phyloP scores from a whole-genome alignment of 2,797 vertebrate species.

The Arrhamphus sclerolepis region DNA sequence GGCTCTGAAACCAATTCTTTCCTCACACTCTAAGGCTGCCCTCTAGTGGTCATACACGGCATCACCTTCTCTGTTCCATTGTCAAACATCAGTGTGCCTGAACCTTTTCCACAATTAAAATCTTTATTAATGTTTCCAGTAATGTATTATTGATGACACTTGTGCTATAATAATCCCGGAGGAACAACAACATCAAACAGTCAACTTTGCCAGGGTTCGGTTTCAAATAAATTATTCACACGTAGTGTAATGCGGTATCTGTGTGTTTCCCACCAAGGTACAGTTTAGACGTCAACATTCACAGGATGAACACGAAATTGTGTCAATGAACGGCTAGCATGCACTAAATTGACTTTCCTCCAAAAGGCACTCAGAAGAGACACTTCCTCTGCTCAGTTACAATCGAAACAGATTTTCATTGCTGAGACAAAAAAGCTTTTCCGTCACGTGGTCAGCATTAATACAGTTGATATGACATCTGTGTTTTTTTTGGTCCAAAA shows the following conservation, averaged over 20 bases:
- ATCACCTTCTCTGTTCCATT: background rate
- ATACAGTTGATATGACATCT: background rate
- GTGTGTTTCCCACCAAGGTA: slow-evolving; percentile 9
- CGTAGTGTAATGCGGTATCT: slow-evolving; percentile 13
- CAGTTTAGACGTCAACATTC: slow-evolving; percentile 12
- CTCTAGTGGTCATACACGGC: slow-evolving; percentile 32
- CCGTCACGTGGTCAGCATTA: background rate
- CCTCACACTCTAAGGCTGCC: background rate
- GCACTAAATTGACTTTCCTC: slow-evolving; percentile 32
- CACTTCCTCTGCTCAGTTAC: slow-evolving; percentile 1
- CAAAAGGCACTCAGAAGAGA: slow-evolving; percentile 48
- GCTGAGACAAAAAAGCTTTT: background rate
- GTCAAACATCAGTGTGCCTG: background rate
- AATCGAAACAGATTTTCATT: background rate
- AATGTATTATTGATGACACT: slow-evolving; percentile 32
- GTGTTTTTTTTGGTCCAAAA: slow-evolving; percentile 1
- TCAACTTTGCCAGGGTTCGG: slow-evolving; percentile 37
- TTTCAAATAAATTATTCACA: slow-evolving; percentile 52
- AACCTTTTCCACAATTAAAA: slow-evolving; percentile 7
- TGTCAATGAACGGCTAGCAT: slow-evolving; percentile 8
- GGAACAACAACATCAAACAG: slow-evolving; percentile 37
- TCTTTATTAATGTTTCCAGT: slow-evolving; percentile 39
- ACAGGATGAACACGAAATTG: slow-evolving; percentile 20
- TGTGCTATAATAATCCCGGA: slow-evolving; percentile 34
- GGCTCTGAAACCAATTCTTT: background rate